Evolutionary conservation across 1,140 invertebrate genomes (phyloP).

Genomic region (Conus betulinus): DNA sequence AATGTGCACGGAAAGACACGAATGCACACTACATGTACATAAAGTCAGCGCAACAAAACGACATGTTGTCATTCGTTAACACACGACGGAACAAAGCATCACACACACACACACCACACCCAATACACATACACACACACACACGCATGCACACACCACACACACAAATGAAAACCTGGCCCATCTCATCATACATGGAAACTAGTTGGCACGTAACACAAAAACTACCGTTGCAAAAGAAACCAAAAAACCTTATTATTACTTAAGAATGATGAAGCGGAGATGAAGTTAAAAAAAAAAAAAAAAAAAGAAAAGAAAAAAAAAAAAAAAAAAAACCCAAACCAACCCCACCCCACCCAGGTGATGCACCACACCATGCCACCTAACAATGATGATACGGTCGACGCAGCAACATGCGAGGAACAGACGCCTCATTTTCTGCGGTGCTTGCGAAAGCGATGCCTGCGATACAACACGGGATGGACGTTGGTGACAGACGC

Average conservation of each 20-base stretch:
- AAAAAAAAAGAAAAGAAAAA: too few species aligned
- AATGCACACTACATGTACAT: background rate
- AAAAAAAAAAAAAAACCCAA: too few species aligned
- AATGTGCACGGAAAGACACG: background rate
- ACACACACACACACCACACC: background rate
- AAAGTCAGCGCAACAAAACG: background rate
- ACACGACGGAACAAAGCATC: background rate
- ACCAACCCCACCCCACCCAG: too few species aligned
- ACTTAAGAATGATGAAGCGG: too few species aligned
- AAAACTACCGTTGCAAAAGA: too few species aligned
- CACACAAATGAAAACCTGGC: too few species aligned
- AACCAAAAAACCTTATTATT: too few species aligned
- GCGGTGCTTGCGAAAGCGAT: slow-evolving; percentile 55
- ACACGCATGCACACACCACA: too few species aligned
- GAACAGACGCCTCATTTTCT: slow-evolving; percentile 35
- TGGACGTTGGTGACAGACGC: slow-evolving; percentile 48
- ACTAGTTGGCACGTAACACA: background rate
- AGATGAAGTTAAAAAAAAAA: too few species aligned
- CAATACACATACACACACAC: background rate
- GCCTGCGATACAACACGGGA: slow-evolving; percentile 49
- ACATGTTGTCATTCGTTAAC: background rate
- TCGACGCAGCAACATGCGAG: background rate
- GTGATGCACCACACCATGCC: too few species aligned
- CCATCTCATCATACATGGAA: background rate
- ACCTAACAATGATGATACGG: background rate